Base-by-base conservation (phyloP, 37 sponge, comb jelly and placozoan species). In the Lycopodina hypogea region DNA sequence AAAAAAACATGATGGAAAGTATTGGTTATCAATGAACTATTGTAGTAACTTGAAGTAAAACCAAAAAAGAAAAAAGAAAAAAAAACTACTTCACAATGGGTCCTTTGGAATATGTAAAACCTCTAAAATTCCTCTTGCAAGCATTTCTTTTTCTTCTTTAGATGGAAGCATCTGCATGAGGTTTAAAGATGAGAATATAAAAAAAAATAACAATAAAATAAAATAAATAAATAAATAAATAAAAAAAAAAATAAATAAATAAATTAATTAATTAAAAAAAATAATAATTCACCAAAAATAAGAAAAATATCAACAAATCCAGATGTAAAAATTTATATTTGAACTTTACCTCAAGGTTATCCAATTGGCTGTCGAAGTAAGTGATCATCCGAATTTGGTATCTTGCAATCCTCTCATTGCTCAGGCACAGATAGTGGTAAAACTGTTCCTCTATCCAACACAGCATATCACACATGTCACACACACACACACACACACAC, bases 361-460 rank as follows among this genome's bases (percentile, higher is more conserved):
- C 18, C 3, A 81, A 71, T 37, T 42, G 67, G 26, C 78, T 69
- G 56, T 90, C 90, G 72, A 90, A 42, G 12, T 58, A 36, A 3
- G 72, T 18, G 4, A 85, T 39, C 63, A 71, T 58, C 40, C 38
- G 56, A 11, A 56, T 56, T 37, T 72, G 69, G 67, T 72, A 48
- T 56, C 34, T 71, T 24, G 86, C 75, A 40, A 90, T 74, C 57
- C 77, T 56, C 66, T 90, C 86, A 53, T 90, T 90, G 78, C 69
- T 84, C 1, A 56, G 58, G 7, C 75, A 75, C 18, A 90, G 50
- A 51, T 53, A 90, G 21, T 81, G 82, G 69, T 80, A 78, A 67
- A 90, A 90, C 63, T 77, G 76, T 65, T 90, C 90, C 72, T 90
- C 90, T 88, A 66, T 3, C 69, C 37, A 28, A 57, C 38, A 66